Conservation (phyloP, 2,113 vertebrate genomes). For the Tragelaphus scriptus region DNA sequence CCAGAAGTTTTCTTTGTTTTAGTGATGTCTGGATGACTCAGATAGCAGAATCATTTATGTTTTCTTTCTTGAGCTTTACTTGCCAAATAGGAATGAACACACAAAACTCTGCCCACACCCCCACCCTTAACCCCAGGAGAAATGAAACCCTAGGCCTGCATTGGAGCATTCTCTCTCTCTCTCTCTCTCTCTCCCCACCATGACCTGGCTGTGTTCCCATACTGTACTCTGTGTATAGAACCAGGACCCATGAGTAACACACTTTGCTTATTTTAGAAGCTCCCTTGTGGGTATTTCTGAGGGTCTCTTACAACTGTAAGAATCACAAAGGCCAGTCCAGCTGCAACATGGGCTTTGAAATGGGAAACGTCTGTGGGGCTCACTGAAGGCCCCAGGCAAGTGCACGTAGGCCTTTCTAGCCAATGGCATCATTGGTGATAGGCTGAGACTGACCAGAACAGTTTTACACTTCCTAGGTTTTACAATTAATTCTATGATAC, state of each 20-base stretch:
- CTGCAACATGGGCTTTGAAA: background rate
- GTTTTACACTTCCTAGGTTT: background rate
- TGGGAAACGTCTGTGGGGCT: background rate
- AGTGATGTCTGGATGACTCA: background rate
- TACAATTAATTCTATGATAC: background rate
- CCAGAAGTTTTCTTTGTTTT: background rate
- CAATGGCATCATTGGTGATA: background rate
- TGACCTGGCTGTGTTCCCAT: background rate
- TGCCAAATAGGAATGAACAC: background rate
- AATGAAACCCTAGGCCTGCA: background rate
- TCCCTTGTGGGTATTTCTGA: background rate
- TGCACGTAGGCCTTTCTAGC: background rate
- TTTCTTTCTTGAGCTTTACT: background rate
- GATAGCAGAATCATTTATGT: background rate
- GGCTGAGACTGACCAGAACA: background rate
- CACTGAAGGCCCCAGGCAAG: background rate
- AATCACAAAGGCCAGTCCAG: background rate
- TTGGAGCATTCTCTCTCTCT: background rate
- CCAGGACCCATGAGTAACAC: background rate
- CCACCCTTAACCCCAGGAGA: background rate
- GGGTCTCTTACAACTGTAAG: background rate
- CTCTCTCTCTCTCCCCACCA: rapidly evolving
- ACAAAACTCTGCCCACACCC: background rate
- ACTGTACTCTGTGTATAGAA: background rate
- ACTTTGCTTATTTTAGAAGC: background rate